Evolutionary conservation across 2,888 invertebrate species (phyloP), one percentile per base, ranked within the genome.

Genomic region (Pristionchus fissidentatus): DNA sequence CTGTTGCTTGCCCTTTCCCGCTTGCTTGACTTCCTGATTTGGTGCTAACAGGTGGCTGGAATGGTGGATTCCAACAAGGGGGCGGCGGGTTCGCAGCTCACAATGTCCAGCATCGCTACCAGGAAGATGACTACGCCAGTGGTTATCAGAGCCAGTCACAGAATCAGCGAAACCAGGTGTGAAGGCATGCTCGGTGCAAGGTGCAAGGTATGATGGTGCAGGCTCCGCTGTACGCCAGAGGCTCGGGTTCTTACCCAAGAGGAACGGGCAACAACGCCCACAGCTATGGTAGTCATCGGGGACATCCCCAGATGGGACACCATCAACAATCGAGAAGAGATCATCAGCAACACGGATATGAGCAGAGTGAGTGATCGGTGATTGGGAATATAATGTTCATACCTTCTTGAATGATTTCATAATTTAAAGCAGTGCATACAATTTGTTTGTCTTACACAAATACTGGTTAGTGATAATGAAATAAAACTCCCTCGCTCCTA

Each of bases 281-380:
- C 75, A 75, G 26, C 46, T 75, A 75, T 75, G 75, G 75, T 38
- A 46, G 43, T 46, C 75, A 75, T 26, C 43, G 75, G 26, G 75
- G 75, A 43, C 75, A 75, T 46, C 75, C 75, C 13, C 41, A 75
- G 26, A 75, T 75, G 75, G 75, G 75, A 46, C 15, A 26, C 26
- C 75, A 75, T 46, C 75, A 75, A 46, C 75, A 75, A 46, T 22
- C 29, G 15, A n/a, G n/a, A n/a, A 75, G 46, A 46, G 46, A 75
- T 26, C 75, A 75, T 4, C 41, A 75, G 29, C 75, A 75, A 26
- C 38, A 43, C 29, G 8, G 35, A n/a, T 38, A 75, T 15, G 43
- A 75, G 26, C 26, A 32, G 26, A 29, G 75, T 75, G 46, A 46
- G 46, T 46, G 19, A 15, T 49, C 13, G 49, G 19, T 49, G n/a